Evolutionary conservation across 2,113 vertebrate genomes (phyloP).

Genomic region (Prochilodus magdalenae): DNA sequence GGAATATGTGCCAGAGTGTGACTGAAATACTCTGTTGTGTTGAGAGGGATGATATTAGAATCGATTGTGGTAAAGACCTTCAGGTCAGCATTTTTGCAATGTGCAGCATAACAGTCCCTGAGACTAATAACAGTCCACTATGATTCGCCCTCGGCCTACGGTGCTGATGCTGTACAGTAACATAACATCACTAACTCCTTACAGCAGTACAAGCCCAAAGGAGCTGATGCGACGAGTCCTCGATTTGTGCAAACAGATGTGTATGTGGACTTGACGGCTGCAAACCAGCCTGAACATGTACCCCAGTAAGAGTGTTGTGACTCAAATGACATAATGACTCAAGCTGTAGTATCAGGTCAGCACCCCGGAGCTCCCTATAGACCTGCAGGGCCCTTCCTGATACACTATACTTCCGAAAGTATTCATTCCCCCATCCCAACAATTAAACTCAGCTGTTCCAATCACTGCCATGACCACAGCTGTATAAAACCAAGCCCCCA

Average conservation of each 20-base stretch:
- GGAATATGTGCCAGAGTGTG: background rate
- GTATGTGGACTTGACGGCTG: background rate
- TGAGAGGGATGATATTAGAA: background rate
- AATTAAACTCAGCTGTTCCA: too few species aligned
- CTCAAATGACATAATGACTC: too few species aligned
- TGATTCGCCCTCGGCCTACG: background rate
- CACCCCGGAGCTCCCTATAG: background rate
- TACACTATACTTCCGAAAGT: too few species aligned
- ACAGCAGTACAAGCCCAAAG: slow-evolving; percentile 18
- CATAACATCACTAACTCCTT: slow-evolving; percentile 25
- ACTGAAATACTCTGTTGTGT: too few species aligned
- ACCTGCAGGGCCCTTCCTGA: too few species aligned
- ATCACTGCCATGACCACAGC: too few species aligned
- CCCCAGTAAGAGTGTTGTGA: background rate
- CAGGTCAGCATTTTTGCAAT: slow-evolving; percentile 30
- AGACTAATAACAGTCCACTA: slow-evolving; percentile 35
- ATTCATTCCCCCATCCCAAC: too few species aligned
- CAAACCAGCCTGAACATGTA: background rate
- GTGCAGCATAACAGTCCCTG: slow-evolving; percentile 25
- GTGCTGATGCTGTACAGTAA: slow-evolving; percentile 40
- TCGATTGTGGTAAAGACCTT: slow-evolving; percentile 20
- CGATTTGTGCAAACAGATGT: background rate
- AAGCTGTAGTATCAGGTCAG: background rate
- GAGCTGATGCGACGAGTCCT: slow-evolving; percentile 29
- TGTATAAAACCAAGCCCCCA: too few species aligned